Evolutionary conservation across 2,888 invertebrate genomes (phyloP), one percentile per base, ranked within the genome.

Genomic region (Epinotia demarniana): DNA sequence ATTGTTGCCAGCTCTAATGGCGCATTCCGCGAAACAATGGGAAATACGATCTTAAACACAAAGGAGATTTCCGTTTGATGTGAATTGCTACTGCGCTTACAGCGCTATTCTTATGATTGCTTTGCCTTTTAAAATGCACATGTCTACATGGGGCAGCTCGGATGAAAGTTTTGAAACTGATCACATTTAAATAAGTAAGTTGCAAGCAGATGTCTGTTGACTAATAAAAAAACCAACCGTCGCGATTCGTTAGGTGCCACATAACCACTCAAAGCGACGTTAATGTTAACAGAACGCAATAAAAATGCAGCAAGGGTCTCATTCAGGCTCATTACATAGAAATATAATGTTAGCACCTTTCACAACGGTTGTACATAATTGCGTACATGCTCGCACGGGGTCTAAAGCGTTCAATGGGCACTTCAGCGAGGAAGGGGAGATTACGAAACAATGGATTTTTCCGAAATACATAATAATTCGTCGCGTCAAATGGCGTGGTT

Each of bases 391-490:
- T 83, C 86, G 87, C 88, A 86, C 84, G 81, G 87, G 83, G 83
- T 85, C 84, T 83, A 84, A 82, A 80, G 85, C 85, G 86, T 86
- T 90, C 87, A 88, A 90, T 88, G 85, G 83, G 90, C 79, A 63
- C 78, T 74, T 76, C 86, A 87, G 82, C 91, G 92, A 78, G 86
- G 86, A 83, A 78, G 85, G 91, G 92, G 91, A 90, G 93, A 93
- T 93, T 90, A 92, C 89, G 87, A 93, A 92, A 94, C 93, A 94
- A 93, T 92, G 82, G 90, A 89, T 88, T 92, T 90, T 92, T 92
- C 90, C 92, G 89, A 93, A 94, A 94, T 93, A 93, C 92, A 93
- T 93, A 93, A 93, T 93, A 93, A 92, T 90, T 89, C 89, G 87
- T 86, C 86, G 87, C 91, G 92, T 91, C 92, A 92, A 92, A 93